These are phyloP conservation scores for Corythaixoides concolor DNA, from an alignment of 2,113 vertebrate genomes.

Conservation along the genomic window DNA sequence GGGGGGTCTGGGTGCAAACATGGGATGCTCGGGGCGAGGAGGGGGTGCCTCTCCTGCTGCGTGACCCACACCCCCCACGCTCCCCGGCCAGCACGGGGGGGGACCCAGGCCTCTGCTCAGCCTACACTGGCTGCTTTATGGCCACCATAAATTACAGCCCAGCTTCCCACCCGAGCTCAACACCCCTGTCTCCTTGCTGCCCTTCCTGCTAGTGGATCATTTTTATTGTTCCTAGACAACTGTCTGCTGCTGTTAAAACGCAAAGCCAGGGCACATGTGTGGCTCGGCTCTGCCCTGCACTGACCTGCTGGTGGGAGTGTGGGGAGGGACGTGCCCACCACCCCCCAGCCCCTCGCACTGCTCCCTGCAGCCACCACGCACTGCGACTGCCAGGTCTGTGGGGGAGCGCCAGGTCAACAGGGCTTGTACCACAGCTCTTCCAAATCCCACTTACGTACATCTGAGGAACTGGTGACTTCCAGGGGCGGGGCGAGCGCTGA, in stretches of 20 bases:
- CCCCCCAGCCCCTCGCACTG: fast-evolving
- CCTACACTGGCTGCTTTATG: neutral
- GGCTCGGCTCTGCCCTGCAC: neutral
- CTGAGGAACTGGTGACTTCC: neutral
- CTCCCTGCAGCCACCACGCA: fast-evolving
- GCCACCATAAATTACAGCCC: neutral
- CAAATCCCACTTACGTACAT: neutral
- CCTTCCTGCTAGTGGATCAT: constrained; percentile 3
- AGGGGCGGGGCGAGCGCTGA: neutral
- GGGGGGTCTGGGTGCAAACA: neutral
- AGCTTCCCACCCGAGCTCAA: neutral
- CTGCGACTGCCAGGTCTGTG: neutral
- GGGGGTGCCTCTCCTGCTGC: neutral
- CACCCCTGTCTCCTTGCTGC: neutral
- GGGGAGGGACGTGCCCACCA: neutral
- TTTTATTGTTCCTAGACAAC: constrained; percentile 23
- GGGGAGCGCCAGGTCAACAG: neutral
- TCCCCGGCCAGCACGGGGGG: neutral
- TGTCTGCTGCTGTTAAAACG: neutral
- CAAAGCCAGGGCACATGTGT: neutral
- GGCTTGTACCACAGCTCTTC: neutral
- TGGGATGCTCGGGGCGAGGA: neutral
- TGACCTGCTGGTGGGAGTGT: neutral
- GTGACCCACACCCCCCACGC: neutral
- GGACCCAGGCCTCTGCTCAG: neutral